Base-by-base conservation (phyloP, 2,797 vertebrate genomes). In the Carduelis carduelis region DNA sequence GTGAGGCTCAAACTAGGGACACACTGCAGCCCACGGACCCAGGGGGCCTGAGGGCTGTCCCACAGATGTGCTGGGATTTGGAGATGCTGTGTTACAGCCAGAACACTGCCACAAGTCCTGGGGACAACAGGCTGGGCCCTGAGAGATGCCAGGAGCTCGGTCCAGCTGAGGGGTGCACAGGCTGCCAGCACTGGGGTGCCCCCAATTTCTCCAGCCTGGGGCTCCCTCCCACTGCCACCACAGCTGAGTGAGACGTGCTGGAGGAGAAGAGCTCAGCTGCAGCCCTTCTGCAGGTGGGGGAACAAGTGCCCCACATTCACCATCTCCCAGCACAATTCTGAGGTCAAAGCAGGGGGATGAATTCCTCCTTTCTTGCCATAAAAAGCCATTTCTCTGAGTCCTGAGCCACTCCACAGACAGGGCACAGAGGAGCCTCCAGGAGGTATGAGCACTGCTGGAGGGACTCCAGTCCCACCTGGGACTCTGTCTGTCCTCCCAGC, bases 211-310 rank as follows among this genome's bases (percentile, higher is more conserved):
- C 75, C 44, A 39, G 2, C 20, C 66, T 28, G n/a, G 2, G 34
- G 64, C 34, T 60, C 41, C 30, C 53, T 55, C n/a, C 50, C 76
- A 0, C n/a, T 59, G 39, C 52, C 53, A 63, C 16, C 56, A 61
- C 43, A 49, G 83, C 49, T 1, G 0, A 34, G 21, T 1, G 0
- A 17, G 41, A 37, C 4, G 1, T 6, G 27, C 85, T 59, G 35
- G 35, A 41, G 41, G 41, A 12, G 14, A 11, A 6, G 12, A 37
- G 27, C 15, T 7, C 6, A 4, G 52, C 60, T 49, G 9, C 5
- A 56, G 23, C 53, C 16, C 27, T 59, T 49, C 46, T 65, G 43
- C 37, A 68, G 8, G 1, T 12, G 4, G 43, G 34, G 27, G 4
- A 46, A 50, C 10, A 11, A 47, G 5, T 7, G 9, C 32, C 39